Base-by-base conservation (phyloP, 2,888 invertebrate genomes). In the Euplexia lucipara region DNA sequence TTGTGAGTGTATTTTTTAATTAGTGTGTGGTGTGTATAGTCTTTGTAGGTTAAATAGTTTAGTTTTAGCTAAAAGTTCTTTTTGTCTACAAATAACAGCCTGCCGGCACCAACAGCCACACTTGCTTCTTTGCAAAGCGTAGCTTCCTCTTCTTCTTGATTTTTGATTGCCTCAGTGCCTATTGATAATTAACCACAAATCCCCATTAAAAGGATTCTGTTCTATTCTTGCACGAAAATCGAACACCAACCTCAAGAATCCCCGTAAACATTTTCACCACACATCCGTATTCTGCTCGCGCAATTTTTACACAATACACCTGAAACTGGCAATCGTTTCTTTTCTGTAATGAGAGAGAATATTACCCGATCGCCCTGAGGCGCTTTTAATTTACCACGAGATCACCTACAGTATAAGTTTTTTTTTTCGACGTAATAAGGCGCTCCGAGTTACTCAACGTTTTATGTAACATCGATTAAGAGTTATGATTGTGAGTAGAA, bases 301-400 rank as follows among this genome's bases (percentile, higher is more conserved):
- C 70, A 74, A 69, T 70, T 81, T 79, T 81, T 75, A 71, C 83
- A 83, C 83, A 83, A 87, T 88, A 87, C 88, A 92, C 92, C 91
- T 93, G 92, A 82, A 87, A 82, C 60, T 83, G 83, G 88, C 91
- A 89, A 92, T 92, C 92, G 90, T 84, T 86, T 83, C 81, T 79
- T 71, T 76, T 85, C 83, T 78, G 86, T 91, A 90, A 92, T 90
- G 89, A 91, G 87, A 83, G 87, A 88, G 89, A 86, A 89, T 89
- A 92, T 94, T 92, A 94, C 94, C 87, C 91, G 89, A 95, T 95
- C 87, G 89, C 86, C 95, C 93, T 71, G 77, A 70, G 93, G 95
- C 94, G 88, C 92, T 95, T 95, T 95, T 95, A 95, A 95, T 95
- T 95, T 95, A 85, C 95, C 91, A 81, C 84, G 77, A 87, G 89